phyloP scores from a whole-genome alignment of 2,797 vertebrate genomes.

The Squalus acanthias region DNA sequence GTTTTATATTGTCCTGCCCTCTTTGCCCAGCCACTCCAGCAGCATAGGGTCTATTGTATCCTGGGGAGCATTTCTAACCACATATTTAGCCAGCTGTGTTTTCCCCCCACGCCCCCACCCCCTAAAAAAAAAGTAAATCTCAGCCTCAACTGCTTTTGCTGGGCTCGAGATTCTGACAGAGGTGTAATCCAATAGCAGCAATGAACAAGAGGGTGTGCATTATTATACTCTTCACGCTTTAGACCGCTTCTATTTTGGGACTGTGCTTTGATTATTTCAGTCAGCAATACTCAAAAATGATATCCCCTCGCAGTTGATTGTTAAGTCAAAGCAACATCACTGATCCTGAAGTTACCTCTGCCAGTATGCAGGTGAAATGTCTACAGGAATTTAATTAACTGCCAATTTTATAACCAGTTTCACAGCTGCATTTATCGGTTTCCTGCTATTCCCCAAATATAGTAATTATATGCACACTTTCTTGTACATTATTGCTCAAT shows the following conservation, averaged over 20 bases:
- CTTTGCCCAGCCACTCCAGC: not conserved
- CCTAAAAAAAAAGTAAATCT: not conserved
- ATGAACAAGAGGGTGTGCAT: constrained; percentile 64
- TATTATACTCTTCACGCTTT: constrained; percentile 22
- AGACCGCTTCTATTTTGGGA: constrained; percentile 11
- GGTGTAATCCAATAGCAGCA: constrained; percentile 79
- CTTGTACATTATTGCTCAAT: constrained; percentile 13
- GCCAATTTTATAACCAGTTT: not conserved
- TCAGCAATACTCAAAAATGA: constrained; percentile 50
- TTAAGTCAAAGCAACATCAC: not conserved
- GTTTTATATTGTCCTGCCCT: not conserved
- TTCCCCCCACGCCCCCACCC: no score
- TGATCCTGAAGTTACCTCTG: not conserved
- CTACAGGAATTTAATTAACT: not conserved
- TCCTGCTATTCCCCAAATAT: no score
- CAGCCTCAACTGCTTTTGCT: not conserved
- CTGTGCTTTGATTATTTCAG: constrained; percentile 42
- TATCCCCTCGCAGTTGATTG: not conserved
- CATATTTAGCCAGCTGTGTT: not conserved
- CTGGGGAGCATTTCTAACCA: not conserved
- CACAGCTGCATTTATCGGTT: not conserved
- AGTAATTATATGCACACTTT: constrained; percentile 8
- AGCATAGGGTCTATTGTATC: not conserved
- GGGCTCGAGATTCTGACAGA: constrained; percentile 35
- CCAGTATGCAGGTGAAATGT: not conserved